A percentile compares a stretch with the other conserved stretches of the same genome.
Evolutionary conservation across 1,140 invertebrate genomes (phyloP).

Genomic region (Diplogasteroides magnus): DNA sequence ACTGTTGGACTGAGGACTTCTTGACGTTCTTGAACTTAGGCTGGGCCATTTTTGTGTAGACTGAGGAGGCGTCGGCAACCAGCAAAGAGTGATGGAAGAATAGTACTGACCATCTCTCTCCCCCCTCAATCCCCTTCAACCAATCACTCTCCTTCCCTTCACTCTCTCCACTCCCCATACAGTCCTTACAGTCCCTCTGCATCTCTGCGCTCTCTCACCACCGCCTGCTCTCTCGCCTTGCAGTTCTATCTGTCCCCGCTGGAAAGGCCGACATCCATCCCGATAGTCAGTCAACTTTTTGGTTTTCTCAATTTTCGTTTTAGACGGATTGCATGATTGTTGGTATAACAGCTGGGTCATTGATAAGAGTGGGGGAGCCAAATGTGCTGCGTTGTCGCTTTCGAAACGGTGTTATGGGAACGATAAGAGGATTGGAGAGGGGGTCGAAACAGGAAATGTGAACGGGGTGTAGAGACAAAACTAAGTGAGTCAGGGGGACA

Average conservation of each 20-base stretch:
- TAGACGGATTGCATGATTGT: too few species aligned
- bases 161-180: neutral
- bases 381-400: too few species aligned
- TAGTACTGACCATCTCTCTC: conserved; percentile 3
- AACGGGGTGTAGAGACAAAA: too few species aligned
- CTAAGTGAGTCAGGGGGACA: too few species aligned
- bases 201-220: neutral
- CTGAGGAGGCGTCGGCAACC: neutral
- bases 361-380: too few species aligned
- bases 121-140: conserved; percentile 1
- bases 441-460: too few species aligned
- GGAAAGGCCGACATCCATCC: too few species aligned
- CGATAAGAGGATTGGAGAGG: neutral
- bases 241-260: neutral
- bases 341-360: too few species aligned
- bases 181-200: neutral
- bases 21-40: conserved; percentile 16
- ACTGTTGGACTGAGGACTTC: conserved; percentile 28
- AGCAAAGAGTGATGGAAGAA: conserved; percentile 2
- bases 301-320: too few species aligned
- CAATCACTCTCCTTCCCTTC: neutral
- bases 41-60: conserved; percentile 13
- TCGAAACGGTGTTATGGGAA: neutral
- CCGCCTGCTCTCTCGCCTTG: conserved; percentile 3
- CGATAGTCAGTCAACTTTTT: too few species aligned